phyloP scores from a whole-genome alignment of 2,888 invertebrate species.

The Archips crataeganus region DNA sequence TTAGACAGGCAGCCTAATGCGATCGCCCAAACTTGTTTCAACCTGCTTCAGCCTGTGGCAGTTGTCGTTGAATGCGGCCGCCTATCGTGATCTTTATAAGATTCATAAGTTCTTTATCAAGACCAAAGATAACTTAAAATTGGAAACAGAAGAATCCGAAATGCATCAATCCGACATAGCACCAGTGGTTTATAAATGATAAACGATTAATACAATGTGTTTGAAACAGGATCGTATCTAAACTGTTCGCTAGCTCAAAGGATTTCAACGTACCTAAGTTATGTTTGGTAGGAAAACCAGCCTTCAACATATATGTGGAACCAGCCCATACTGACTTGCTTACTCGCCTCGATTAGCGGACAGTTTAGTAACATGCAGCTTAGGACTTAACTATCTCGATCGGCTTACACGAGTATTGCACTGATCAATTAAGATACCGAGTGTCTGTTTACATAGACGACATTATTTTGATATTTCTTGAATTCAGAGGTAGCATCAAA shows the following conservation, averaged over 20 bases:
- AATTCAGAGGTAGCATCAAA: background rate
- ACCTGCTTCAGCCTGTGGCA: too few species aligned
- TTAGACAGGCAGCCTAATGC: too few species aligned
- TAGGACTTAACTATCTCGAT: conserved; percentile 8
- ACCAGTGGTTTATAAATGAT: background rate
- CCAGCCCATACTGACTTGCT: conserved; percentile 28
- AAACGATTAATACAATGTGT: conserved; percentile 12
- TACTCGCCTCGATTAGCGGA: conserved; percentile 7
- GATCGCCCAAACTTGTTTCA: too few species aligned
- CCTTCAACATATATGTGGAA: conserved; percentile 19
- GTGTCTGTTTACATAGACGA: conserved; percentile 4
- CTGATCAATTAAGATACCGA: background rate
- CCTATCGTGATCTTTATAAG: too few species aligned
- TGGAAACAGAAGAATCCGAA: too few species aligned
- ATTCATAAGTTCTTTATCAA: background rate
- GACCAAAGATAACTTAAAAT: background rate
- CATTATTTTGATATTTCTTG: background rate
- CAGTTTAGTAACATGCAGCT: conserved; percentile 7
- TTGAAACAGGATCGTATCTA: conserved; percentile 32
- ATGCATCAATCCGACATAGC: background rate
- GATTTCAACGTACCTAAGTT: conserved; percentile 19
- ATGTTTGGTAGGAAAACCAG: conserved; percentile 31
- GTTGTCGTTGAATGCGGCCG: too few species aligned
- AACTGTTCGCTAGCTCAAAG: conserved; percentile 24
- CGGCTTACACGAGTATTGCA: conserved; percentile 7